Evolutionary conservation across 2,113 vertebrate genomes (phyloP), one percentile per base, ranked within the genome.

Genomic region (Indicator maculatus): DNA sequence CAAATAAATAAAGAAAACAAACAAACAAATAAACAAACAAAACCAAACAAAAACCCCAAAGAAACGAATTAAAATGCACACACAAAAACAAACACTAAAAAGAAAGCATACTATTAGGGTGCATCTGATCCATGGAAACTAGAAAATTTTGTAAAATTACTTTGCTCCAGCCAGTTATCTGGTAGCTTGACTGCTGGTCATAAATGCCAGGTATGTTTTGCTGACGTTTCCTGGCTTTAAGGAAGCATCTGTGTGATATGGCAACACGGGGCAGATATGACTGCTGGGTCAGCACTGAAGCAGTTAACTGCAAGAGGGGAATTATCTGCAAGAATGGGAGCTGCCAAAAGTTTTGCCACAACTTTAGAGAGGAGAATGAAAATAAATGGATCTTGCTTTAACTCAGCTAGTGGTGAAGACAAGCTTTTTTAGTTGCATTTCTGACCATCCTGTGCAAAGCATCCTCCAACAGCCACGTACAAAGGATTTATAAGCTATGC

Each of bases 11-110:
- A n/a, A 36, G 36, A 18, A 64, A 7, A 11, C 14, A 23, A 26
- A 52, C 10, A 12, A 0, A 0, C 12, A 64, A 7, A 11, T 9
- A 23, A 26, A 52, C 10, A 12, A 0, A 0, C 12, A 33, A 52
- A 52, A 52, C 12, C 23, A 44, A 16, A 7, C 12, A 52, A 13
- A 24, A 52, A 8, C 50, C 12, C 12, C 50, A 30, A 82, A 41
- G 18, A n/a, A 44, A 45, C 52, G 9, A 55, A 55, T 12, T 28
- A 28, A 28, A 26, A 55, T 3, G 28, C 56, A 16, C 18, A 14
- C 0, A 0, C 15, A 36, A 23, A 52, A 44, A 44, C 23, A 24
- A 52, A 26, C 12, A 52, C 23, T 6, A 26, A 52, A 52, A 52
- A 52, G 50, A 52, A 52, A 52, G 50, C 23, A 9, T 36, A 56